Evolutionary conservation across 2,113 vertebrate genomes (phyloP).

Genomic region (Thunnus thynnus): DNA sequence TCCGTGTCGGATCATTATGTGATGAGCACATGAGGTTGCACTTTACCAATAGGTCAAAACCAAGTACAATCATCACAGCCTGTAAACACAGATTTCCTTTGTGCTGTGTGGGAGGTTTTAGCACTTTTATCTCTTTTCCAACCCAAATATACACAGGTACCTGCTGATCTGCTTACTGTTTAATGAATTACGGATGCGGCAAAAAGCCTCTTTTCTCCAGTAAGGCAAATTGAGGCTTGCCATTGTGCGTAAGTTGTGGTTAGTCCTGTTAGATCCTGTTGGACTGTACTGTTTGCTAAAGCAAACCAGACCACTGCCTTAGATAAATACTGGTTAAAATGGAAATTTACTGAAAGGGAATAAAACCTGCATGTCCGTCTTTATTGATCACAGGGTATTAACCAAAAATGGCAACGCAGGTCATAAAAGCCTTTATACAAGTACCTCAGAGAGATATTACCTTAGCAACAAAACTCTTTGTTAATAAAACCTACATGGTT

Average conservation of each 20-base stretch:
- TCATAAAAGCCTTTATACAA: slow-evolving; percentile 46
- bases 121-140: slow-evolving; percentile 16
- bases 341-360: slow-evolving; percentile 51
- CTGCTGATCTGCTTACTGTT: not conserved
- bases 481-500: slow-evolving; percentile 49
- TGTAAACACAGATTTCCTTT: slow-evolving; percentile 29
- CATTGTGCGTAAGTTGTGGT: slow-evolving; percentile 1
- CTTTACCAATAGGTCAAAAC: slow-evolving; percentile 36
- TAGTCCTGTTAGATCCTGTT: slow-evolving; percentile 23
- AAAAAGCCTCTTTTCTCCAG: slow-evolving; percentile 17
- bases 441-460: slow-evolving; percentile 37
- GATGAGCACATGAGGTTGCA: slow-evolving; percentile 24
- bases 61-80: slow-evolving; percentile 14
- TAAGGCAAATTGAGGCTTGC: slow-evolving; percentile 28
- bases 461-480: slow-evolving; percentile 28
- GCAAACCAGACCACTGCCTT: slow-evolving; percentile 38
- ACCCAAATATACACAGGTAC: slow-evolving; percentile 2
- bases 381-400: slow-evolving; percentile 52
- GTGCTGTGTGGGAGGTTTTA: slow-evolving; percentile 1
- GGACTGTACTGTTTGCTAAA: slow-evolving; percentile 36
- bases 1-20: slow-evolving; percentile 2
- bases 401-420: slow-evolving; percentile 13
- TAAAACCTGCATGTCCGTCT: slow-evolving; percentile 28
- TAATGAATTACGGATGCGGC: slow-evolving; percentile 7
- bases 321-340: slow-evolving; percentile 45